Evolutionary conservation across 2,797 vertebrate genomes (phyloP), one percentile per base, ranked within the genome.

Genomic region (Petrocephalus sullivani): DNA sequence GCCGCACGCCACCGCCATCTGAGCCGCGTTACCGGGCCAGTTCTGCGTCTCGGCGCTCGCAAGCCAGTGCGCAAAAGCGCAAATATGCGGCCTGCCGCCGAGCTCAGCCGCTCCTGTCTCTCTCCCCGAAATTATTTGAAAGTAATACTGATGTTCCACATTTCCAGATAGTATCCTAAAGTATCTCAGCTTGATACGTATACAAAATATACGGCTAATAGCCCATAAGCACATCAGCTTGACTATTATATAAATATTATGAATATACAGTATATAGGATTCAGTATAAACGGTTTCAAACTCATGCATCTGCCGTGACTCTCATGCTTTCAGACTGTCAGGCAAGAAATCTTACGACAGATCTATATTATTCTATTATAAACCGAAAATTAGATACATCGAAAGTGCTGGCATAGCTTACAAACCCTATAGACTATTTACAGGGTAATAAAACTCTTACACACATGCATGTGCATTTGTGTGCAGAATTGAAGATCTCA

Each of bases 1-100:
- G 75, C 89, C 37, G 8, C 51, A 87, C 49, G 81, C 1, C 78
- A 78, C 88, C 85, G 60, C 58, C 86, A 88, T 37, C 89, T 83
- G 87, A 90, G 89, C 90, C 87, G 86, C 85, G 90, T 89, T 89
- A 89, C 88, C 87, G 88, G 88, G 78, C 67, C 88, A 89, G 90
- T 54, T 85, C 53, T 85, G 51, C 64, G 89, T 89, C 86, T 89
- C 88, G 89, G 88, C 90, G 89, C 67, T 89, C 86, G 81, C 46
- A 51, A 58, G 64, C 28, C 41, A 46, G 4, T 46, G 41, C 41
- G 3, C 41, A 46, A 56, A 8, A 8, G 41, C 41, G 3, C 41
- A 46, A 56, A 8, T 56, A 14, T 8, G 1, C 54, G 54, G 54
- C 7, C 54, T 46, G 54, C 54, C 12, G 16, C 37, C 6, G 14